Conservation (phyloP, 2,888 invertebrate species). For the Carcina quercana region DNA sequence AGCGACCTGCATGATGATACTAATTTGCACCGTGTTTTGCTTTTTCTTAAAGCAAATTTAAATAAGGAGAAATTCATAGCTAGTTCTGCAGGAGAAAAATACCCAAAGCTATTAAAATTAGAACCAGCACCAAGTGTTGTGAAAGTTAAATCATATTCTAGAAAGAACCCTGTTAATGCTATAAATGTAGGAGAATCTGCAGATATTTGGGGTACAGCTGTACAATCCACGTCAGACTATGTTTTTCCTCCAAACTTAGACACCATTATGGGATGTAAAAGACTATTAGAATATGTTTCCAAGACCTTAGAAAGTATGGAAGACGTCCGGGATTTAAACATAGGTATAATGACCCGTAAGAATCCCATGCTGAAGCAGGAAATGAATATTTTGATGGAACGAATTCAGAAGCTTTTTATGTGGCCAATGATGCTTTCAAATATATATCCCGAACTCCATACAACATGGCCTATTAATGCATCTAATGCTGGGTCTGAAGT, state of each 20-base stretch:
- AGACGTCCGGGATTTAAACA: too few relatives aligned
- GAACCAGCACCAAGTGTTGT: conserved; percentile 20
- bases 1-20: too few relatives aligned
- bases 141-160: conserved; percentile 46
- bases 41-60: conserved; percentile 39
- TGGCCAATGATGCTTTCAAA: conserved; percentile 55
- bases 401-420: conserved; percentile 41
- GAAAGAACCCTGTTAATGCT: conserved; percentile 21
- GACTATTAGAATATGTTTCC: conserved; percentile 32
- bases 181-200: conserved; percentile 21
- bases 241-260: conserved; percentile 50
- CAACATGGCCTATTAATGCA: too few relatives aligned
- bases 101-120: too few relatives aligned
- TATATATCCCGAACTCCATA: too few relatives aligned
- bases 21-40: conserved; percentile 38
- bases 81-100: too few relatives aligned
- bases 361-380: conserved; percentile 33
- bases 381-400: conserved; percentile 30
- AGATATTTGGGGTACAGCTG: conserved; percentile 42
- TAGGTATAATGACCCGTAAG: conserved; percentile 24
- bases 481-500: too few relatives aligned
- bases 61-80: conserved; percentile 30
- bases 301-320: background rate
- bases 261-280: conserved; percentile 46
- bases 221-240: conserved; percentile 23